A percentile compares a stretch with the other conserved stretches of the same genome.
Evolutionary conservation across 2,113 vertebrate species (phyloP).

Genomic region (Irena cyanogastra): DNA sequence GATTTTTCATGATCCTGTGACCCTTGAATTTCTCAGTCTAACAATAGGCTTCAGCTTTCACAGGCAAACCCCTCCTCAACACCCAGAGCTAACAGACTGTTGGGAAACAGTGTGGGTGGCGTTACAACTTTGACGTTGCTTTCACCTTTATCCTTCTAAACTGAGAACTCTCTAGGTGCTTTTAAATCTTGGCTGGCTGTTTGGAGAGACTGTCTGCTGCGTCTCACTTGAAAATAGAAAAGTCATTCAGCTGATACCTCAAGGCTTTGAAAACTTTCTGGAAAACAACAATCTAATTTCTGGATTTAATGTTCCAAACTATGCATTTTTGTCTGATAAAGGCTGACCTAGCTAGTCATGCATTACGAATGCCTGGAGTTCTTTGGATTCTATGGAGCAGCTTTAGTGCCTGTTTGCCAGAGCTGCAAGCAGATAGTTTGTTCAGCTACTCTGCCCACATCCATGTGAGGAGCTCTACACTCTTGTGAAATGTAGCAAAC

Average conservation of each 20-base stretch:
- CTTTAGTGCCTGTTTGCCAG: neutral
- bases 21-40: neutral
- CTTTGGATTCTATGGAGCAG: neutral
- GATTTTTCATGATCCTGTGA: neutral
- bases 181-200: neutral
- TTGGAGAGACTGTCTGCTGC: neutral
- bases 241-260: neutral
- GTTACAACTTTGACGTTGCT: neutral
- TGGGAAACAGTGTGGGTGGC: neutral
- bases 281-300: conserved; percentile 36
- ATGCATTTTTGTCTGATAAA: conserved; percentile 41
- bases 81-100: neutral
- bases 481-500: neutral
- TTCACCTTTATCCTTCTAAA: neutral
- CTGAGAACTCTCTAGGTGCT: neutral
- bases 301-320: conserved; percentile 49
- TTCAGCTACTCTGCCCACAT: neutral
- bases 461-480: accelerated
- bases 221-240: neutral
- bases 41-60: neutral
- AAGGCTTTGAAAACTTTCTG: conserved; percentile 10
- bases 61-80: neutral
- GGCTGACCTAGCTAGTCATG: conserved; percentile 26
- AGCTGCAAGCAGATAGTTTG: neutral
- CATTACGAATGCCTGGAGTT: conserved; percentile 45